These are phyloP conservation scores for Eulemur coronatus DNA, from an alignment of 2,797 vertebrate genomes.

Conservation along the genomic window DNA sequence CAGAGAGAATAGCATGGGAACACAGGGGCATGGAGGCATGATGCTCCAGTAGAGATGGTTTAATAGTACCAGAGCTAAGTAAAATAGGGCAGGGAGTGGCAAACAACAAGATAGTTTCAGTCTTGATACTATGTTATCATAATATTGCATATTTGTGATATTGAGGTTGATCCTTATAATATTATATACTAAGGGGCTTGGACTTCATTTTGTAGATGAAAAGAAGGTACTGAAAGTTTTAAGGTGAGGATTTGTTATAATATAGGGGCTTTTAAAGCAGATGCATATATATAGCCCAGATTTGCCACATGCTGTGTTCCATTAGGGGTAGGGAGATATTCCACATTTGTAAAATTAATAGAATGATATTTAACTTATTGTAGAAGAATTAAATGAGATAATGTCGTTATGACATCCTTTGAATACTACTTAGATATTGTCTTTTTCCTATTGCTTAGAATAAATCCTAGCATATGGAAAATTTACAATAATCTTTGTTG, in stretches of 20 bases:
- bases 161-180: background rate
- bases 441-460: background rate
- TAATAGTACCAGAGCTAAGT: background rate
- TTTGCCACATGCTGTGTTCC: background rate
- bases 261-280: background rate
- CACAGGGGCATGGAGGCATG: rapidly evolving
- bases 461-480: background rate
- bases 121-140: background rate
- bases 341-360: background rate
- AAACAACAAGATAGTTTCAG: background rate
- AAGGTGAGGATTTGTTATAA: background rate
- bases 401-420: background rate
- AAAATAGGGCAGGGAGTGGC: background rate
- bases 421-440: background rate
- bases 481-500: background rate
- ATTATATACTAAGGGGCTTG: background rate
- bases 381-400: background rate
- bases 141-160: background rate
- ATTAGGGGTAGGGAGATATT: background rate
- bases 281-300: rapidly evolving
- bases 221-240: background rate
- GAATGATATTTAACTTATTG: background rate
- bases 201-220: background rate
- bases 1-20: background rate
- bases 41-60: background rate